phyloP scores from a whole-genome alignment of 23 tunicate genomes.

The Trididemnum nubilum region DNA sequence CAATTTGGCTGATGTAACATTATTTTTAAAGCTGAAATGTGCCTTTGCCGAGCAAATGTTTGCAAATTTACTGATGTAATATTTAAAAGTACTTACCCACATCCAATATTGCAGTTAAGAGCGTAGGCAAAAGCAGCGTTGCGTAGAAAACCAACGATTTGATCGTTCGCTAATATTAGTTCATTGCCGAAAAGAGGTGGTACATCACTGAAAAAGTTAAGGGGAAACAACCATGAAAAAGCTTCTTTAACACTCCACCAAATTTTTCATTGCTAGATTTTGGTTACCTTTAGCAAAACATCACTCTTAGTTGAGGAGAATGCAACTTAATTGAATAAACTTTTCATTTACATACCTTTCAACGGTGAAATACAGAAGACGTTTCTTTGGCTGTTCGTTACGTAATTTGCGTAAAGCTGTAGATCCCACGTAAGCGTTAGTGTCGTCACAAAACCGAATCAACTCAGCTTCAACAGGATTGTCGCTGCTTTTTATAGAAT shows the following conservation, averaged over 20 bases:
- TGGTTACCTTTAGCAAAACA: not conserved
- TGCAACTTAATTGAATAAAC: not conserved
- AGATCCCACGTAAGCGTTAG: conserved; percentile 30
- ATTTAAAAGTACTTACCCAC: conserved; percentile 46
- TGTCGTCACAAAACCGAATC: conserved; percentile 42
- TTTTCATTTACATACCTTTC: conserved; percentile 43
- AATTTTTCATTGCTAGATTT: no score
- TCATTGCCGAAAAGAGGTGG: conserved; percentile 69
- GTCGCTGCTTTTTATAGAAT: conserved; percentile 46
- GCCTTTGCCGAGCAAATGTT: no score
- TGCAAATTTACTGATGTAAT: no score
- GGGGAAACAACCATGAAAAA: not conserved
- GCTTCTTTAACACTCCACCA: not conserved
- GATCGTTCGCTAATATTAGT: conserved; percentile 49
- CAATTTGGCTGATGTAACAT: no score
- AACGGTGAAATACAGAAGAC: conserved; percentile 56
- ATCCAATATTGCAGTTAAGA: conserved; percentile 42
- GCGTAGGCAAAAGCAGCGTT: conserved; percentile 50
- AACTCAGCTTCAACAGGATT: conserved; percentile 56
- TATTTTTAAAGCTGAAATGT: no score
- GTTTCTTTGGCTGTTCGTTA: conserved; percentile 15
- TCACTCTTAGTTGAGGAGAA: no score
- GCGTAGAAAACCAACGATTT: conserved; percentile 64
- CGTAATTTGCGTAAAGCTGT: conserved; percentile 24
- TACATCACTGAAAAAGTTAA: conserved; percentile 45